phyloP scores from a whole-genome alignment of 2,888 invertebrate genomes.

The Cynaeus angustus region DNA sequence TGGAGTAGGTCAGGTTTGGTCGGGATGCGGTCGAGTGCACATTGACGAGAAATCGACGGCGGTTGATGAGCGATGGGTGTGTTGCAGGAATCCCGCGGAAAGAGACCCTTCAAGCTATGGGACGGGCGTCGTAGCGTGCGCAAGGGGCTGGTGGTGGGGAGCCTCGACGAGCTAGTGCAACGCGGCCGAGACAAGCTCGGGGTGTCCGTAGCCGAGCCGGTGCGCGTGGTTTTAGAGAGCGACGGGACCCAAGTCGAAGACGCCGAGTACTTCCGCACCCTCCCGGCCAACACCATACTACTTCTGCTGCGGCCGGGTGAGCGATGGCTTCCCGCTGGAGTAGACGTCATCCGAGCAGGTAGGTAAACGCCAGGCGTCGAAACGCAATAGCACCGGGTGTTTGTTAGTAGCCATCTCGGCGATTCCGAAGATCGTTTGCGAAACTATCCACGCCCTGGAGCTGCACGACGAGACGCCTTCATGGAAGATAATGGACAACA shows the following conservation, averaged over 20 bases:
- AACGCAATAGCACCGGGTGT: conserved; percentile 3
- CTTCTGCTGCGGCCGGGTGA: conserved; percentile 92
- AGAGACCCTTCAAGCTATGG: conserved; percentile 98
- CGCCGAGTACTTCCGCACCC: conserved; percentile 95
- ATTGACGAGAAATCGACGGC: conserved; percentile 47
- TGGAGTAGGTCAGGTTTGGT: conserved; percentile 67
- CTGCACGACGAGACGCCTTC: conserved; percentile 97
- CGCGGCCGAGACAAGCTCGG: conserved; percentile 91
- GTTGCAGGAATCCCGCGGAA: conserved; percentile 92
- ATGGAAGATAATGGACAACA: conserved; percentile 99
- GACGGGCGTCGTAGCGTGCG: conserved; percentile 95
- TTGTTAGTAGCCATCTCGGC: conserved; percentile 88
- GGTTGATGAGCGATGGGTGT: conserved; percentile 61
- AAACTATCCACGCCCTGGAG: conserved; percentile 96
- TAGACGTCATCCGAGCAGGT: conserved; percentile 97
- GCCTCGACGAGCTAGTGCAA: conserved; percentile 85
- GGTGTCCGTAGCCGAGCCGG: conserved; percentile 89
- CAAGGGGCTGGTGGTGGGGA: conserved; percentile 93
- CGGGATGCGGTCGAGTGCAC: conserved; percentile 62
- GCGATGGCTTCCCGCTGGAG: conserved; percentile 94
- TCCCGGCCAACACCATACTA: conserved; percentile 93
- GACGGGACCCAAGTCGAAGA: conserved; percentile 98
- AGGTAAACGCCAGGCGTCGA: conserved; percentile 51
- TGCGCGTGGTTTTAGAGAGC: conserved; percentile 92
- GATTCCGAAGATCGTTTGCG: conserved; percentile 97